phyloP scores from a whole-genome alignment of 2,888 invertebrate species.

The Cinara cedri region DNA sequence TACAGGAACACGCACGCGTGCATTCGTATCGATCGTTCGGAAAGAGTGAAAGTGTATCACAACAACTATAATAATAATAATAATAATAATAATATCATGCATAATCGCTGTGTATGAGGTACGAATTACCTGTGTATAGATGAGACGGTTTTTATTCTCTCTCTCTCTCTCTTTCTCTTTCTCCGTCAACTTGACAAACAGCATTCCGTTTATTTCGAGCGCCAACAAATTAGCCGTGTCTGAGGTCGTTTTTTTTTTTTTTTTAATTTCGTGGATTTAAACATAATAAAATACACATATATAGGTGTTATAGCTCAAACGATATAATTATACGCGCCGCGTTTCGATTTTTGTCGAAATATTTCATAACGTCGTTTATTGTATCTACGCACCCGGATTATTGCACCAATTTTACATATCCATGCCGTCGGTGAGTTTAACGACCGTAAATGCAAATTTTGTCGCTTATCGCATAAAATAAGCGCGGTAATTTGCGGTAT shows the following conservation, averaged over 20 bases:
- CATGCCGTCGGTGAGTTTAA: not conserved
- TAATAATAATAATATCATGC: not conserved
- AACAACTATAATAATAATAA: no score
- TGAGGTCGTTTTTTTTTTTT: not conserved
- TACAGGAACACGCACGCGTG: not conserved
- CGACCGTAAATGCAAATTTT: not conserved
- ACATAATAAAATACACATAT: not conserved
- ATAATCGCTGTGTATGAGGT: constrained; percentile 11
- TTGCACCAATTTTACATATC: no score
- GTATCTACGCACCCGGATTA: not conserved
- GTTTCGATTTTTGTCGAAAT: not conserved
- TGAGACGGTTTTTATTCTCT: not conserved
- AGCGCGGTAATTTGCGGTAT: not conserved
- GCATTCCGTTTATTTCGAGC: constrained; percentile 34
- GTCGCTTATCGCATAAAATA: not conserved
- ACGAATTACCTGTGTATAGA: constrained; percentile 20
- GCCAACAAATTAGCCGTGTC: constrained; percentile 1
- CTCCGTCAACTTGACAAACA: not conserved
- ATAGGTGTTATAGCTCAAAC: not conserved
- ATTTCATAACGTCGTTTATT: not conserved
- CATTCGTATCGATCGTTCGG: constrained; percentile 39
- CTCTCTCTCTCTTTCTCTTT: not conserved
- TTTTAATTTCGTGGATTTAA: constrained; percentile 10
- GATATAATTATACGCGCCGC: not conserved
- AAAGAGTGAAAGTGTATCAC: constrained; percentile 55